Conservation (phyloP, 2,888 invertebrate genomes). For the Mechanitis mazaeus region DNA sequence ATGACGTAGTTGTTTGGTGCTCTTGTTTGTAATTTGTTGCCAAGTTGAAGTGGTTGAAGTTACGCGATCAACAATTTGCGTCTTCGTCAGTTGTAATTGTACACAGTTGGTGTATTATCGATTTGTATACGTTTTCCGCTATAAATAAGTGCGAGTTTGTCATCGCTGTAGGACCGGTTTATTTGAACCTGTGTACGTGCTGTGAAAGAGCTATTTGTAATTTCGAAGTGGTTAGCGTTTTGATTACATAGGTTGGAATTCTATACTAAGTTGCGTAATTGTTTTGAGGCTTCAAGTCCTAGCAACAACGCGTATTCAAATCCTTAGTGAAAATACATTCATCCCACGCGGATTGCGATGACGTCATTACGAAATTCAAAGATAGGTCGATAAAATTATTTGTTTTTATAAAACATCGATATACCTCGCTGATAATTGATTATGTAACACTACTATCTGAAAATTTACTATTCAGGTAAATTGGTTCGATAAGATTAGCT, state of each 20-base stretch:
- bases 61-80: constrained; percentile 40
- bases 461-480: constrained; percentile 1
- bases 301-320: constrained; percentile 33
- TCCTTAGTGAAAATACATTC: constrained; percentile 32
- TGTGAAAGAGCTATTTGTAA: constrained; percentile 39
- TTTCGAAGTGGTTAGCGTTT: constrained; percentile 33
- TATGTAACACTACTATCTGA: constrained; percentile 7
- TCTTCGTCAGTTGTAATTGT: constrained; percentile 37
- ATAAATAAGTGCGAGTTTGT: constrained; percentile 71
- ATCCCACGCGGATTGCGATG: constrained; percentile 36
- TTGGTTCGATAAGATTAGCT: not conserved
- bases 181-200: constrained; percentile 59
- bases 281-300: constrained; percentile 38
- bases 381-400: constrained; percentile 23
- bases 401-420: constrained; percentile 17
- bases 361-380: constrained; percentile 38
- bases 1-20: constrained; percentile 29
- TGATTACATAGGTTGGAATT: constrained; percentile 35
- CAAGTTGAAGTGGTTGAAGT: constrained; percentile 36
- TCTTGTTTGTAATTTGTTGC: constrained; percentile 33
- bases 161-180: constrained; percentile 59
- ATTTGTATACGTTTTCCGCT: constrained; percentile 71
- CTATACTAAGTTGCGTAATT: constrained; percentile 55
- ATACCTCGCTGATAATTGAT: not conserved
- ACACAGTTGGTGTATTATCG: constrained; percentile 57